phyloP scores from a whole-genome alignment of 2,797 vertebrate genomes.

The Squalus acanthias region DNA sequence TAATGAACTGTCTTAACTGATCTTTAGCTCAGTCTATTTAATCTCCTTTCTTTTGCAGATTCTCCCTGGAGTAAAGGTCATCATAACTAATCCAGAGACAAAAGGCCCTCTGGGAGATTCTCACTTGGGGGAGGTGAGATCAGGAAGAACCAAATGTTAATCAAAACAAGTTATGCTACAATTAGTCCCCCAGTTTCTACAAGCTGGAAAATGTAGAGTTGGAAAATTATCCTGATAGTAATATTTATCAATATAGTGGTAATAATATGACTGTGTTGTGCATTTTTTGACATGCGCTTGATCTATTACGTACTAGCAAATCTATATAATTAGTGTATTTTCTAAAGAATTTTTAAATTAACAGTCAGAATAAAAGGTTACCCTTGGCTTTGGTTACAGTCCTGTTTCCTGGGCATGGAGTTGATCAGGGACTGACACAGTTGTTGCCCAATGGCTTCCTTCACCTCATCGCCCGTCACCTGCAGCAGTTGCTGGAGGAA shows the following conservation, averaged over 20 bases:
- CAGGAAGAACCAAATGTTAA: not conserved
- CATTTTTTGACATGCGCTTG: not conserved
- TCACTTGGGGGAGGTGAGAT: conserved; percentile 82
- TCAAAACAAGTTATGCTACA: not conserved
- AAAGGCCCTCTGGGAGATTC: conserved; percentile 92
- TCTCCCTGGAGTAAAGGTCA: conserved; percentile 91
- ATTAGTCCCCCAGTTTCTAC: not conserved
- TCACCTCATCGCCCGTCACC: not conserved
- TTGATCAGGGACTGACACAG: not conserved
- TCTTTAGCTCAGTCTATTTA: not conserved
- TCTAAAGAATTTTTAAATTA: not conserved
- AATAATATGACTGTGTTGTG: not conserved
- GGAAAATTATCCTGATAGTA: not conserved
- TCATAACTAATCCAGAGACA: conserved; percentile 91
- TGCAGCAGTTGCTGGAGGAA: not conserved
- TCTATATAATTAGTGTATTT: not conserved
- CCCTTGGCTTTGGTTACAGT: not conserved
- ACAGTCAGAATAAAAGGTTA: not conserved
- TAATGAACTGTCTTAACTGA: not conserved
- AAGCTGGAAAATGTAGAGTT: not conserved
- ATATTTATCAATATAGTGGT: not conserved
- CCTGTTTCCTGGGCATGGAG: not conserved
- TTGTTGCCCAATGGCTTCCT: not conserved
- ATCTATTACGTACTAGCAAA: not conserved
- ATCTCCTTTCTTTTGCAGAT: conserved; percentile 60